Evolutionary conservation across 2,888 invertebrate genomes (phyloP), one percentile per base, ranked within the genome.

Genomic region (Stenodera caucasica): DNA sequence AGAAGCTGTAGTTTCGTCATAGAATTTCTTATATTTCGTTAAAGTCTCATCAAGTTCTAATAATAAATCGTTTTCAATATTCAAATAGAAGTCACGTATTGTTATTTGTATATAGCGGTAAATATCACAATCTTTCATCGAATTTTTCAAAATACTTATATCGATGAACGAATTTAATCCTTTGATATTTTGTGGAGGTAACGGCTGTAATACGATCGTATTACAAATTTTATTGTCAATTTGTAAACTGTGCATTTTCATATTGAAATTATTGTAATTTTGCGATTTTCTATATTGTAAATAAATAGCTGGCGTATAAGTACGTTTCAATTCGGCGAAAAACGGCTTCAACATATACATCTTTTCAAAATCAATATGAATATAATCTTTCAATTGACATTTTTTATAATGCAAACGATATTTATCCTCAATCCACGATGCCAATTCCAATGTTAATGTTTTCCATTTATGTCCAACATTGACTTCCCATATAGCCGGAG

Each of bases 271-370:
- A 12, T 85, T 85, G 65, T 88, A 85, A 53, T 88, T 87, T 30
- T 85, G 82, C 0, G 92, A 92, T 75, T 86, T 86, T 45, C 92
- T 82, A 65, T 86, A 82, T 70, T 92, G 91, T 65, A 90, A 70
- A 88, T 90, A 91, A 45, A 92, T 73, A 0, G 88, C 91, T 1
- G 93, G 91, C 58, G 84, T 85, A 74, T 90, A 91, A 0, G 86
- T 87, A 40, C 94, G 82, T 45, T 90, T 80, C 23, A 94, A 77
- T 72, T 90, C 90, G 0, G 92, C 91, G 73, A 90, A 91, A 79
- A 92, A 92, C 0, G 94, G 93, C 76, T 91, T 91, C 0, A 90
- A 88, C 90, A 94, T 92, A 70, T 90, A 90, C 92, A 94, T 92
- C 77, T 90, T 91, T 53, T 87, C 87, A 67, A 94, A 85, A 75